Base-by-base conservation (phyloP, 2,888 invertebrate species). In the Spisula subtruncata region DNA sequence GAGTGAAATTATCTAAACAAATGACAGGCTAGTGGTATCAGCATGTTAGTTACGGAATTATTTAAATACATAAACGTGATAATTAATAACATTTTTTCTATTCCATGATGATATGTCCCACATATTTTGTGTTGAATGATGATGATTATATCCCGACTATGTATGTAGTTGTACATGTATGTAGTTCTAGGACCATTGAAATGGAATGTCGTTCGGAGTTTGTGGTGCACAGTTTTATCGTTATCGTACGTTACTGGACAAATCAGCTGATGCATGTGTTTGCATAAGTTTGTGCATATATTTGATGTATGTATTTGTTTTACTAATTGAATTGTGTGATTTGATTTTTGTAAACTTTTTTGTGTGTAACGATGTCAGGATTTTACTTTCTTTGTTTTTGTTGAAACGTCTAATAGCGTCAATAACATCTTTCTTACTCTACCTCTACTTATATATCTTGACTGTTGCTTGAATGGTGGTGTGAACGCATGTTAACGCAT, bases 161-260 rank as follows among this genome's bases (percentile, higher is more conserved):
- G 41, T 5, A 41, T 25, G n/a, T 25, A n/a, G n/a, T n/a, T n/a
- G 25, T 66, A 66, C 60, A 66, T 66, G 60, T 75, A 14, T 75
- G 60, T 75, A 75, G 75, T 35, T 75, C 5, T 75, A 75, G 75
- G 35, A 25, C 14, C 35, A 32, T 75, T 75, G 75, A 75, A 16
- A 75, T 75, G 75, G 75, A 75, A 75, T 75, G 75, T 75, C 60
- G n/a, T 10, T 75, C 18, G 32, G 25, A 25, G 60, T n/a, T 66
- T 66, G 60, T 6, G 25, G 60, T 66, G 60, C 60, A 66, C 60
- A 25, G 60, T 66, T 66, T 66, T 66, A 66, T 66, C 60, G n/a
- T 25, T 66, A 25, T 66, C 51, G n/a, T n/a, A n/a, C n/a, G 51
- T 12, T 41, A 41, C 6, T 25, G 60, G 25, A 66, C 20, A n/a